These are phyloP conservation scores for Drosophila saltans DNA, from an alignment of 1,140 invertebrate genomes.

Conservation along the genomic window DNA sequence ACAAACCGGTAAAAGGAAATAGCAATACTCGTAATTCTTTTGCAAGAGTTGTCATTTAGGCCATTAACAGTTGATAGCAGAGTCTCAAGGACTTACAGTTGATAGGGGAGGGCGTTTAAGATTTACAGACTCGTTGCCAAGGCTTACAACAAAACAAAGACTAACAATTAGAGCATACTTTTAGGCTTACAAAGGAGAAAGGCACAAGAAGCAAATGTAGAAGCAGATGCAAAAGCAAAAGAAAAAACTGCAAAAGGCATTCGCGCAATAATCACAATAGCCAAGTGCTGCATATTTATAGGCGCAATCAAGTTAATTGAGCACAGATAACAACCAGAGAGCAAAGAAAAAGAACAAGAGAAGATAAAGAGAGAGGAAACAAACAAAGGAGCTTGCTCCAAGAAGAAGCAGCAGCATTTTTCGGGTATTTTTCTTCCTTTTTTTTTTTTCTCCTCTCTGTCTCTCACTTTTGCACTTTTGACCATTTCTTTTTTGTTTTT, in stretches of 20 bases:
- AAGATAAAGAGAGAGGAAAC: constrained; percentile 25
- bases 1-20: neutral
- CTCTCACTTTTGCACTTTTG: neutral
- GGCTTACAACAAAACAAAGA: constrained; percentile 45
- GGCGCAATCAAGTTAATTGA: constrained; percentile 82
- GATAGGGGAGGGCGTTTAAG: neutral
- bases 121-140: constrained; percentile 14
- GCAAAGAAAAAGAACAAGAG: constrained; percentile 2
- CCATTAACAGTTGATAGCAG: constrained; percentile 11
- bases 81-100: constrained; percentile 2
- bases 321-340: constrained; percentile 34
- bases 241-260: constrained; percentile 32
- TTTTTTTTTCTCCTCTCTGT: neutral
- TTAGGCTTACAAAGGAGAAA: constrained; percentile 34
- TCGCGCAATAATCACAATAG: constrained; percentile 72
- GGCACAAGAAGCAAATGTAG: constrained; percentile 16
- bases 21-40: neutral
- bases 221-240: constrained; percentile 14
- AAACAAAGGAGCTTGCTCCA: neutral
- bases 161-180: constrained; percentile 74
- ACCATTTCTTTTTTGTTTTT: constrained; percentile 4
- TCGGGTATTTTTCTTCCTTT: neutral
- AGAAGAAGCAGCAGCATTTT: neutral
- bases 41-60: constrained; percentile 9
- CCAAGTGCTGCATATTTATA: constrained; percentile 80